Evolutionary conservation across 2,113 vertebrate species (phyloP).

Genomic region (Microcebus griseorufus): DNA sequence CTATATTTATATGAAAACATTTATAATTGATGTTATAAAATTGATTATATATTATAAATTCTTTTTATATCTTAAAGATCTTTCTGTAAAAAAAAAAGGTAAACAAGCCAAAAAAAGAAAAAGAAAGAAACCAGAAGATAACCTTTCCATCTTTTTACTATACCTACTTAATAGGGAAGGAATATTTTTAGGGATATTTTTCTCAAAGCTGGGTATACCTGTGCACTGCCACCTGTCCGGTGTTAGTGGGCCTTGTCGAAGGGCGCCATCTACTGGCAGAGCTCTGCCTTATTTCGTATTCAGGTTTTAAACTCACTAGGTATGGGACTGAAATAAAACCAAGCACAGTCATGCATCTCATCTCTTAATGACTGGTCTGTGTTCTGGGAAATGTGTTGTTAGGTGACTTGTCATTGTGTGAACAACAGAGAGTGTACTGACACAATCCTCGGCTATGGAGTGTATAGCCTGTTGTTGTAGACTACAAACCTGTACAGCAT

Average conservation of each 20-base stretch:
- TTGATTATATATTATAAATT: background rate
- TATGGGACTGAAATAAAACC: background rate
- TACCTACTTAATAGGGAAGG: background rate
- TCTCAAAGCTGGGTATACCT: background rate
- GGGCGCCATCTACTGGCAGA: slow-evolving; percentile 46
- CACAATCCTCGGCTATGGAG: background rate
- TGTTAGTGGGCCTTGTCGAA: background rate
- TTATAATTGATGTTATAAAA: background rate
- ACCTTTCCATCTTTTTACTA: background rate
- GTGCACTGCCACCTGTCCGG: no score
- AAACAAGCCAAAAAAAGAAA: background rate
- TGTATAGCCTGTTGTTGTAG: background rate
- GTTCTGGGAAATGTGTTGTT: background rate
- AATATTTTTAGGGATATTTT: background rate
- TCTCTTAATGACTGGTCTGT: background rate
- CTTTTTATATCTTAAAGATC: background rate
- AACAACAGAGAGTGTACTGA: background rate
- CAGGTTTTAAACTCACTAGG: background rate
- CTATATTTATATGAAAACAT: background rate
- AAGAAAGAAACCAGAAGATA: background rate
- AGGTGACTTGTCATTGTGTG: background rate
- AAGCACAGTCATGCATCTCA: background rate
- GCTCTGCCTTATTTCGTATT: background rate
- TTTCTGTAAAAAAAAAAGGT: background rate
- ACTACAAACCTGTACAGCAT: background rate